Conservation (phyloP, 2,888 invertebrate species). For the Papilio elwesi region DNA sequence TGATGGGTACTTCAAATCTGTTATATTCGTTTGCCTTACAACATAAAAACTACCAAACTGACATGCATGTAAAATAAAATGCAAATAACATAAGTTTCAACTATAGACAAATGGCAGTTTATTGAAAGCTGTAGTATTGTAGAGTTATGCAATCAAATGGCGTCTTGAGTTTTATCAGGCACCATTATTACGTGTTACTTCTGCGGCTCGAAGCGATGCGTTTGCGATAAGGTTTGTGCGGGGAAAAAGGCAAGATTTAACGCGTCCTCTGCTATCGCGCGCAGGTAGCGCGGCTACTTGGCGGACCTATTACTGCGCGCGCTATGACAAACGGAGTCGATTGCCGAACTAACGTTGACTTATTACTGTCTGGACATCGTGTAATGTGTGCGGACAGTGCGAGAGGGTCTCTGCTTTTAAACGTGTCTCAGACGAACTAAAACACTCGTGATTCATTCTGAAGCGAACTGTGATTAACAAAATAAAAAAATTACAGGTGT, state of each 20-base stretch:
- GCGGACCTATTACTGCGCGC: constrained; percentile 26
- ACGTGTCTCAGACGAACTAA: not conserved
- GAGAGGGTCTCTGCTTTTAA: not conserved
- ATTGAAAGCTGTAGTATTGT: no score
- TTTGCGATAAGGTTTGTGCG: constrained; percentile 21
- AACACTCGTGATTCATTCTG: not conserved
- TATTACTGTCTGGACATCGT: not conserved
- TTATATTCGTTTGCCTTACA: no score
- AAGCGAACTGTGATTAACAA: no score
- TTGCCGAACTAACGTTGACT: constrained; percentile 31
- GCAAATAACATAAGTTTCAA: no score
- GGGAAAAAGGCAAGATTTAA: constrained; percentile 31
- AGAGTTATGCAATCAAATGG: not conserved
- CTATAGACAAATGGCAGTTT: no score
- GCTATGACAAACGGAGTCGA: constrained; percentile 32
- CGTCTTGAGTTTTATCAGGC: not conserved
- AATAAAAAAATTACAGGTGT: no score
- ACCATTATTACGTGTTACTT: constrained; percentile 33
- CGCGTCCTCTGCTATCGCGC: constrained; percentile 27
- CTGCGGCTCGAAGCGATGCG: constrained; percentile 22
- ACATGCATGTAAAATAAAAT: no score
- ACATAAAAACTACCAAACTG: no score
- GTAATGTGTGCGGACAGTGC: not conserved
- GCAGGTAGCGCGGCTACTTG: constrained; percentile 37
- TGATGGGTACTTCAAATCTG: no score